Evolutionary conservation across 2,888 invertebrate genomes (phyloP).

Genomic region (Ceratothoa steindachneri): DNA sequence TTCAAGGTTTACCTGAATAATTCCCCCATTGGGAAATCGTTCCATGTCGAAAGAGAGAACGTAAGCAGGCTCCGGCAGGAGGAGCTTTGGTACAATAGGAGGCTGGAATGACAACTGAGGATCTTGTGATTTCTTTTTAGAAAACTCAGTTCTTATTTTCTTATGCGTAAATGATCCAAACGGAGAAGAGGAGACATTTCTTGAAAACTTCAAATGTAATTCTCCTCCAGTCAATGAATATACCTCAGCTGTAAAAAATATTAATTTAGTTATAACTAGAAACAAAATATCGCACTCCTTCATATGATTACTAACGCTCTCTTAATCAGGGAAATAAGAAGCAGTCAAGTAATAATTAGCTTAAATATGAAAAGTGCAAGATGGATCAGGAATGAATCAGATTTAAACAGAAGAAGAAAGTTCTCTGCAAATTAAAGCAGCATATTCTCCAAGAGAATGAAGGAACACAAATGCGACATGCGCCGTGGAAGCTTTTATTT

Average conservation of each 20-base stretch:
- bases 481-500: no score
- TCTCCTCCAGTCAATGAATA: background rate
- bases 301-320: no score
- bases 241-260: background rate
- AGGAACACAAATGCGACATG: no score
- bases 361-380: no score
- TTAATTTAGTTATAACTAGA: background rate
- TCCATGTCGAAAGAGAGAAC: conserved; percentile 2
- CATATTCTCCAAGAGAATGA: no score
- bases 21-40: background rate
- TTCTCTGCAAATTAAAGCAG: no score
- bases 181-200: background rate
- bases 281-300: no score
- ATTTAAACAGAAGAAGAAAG: no score
- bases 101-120: background rate
- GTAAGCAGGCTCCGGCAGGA: background rate
- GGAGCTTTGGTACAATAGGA: background rate
- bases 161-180: background rate
- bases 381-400: no score
- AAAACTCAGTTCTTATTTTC: background rate
- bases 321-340: no score
- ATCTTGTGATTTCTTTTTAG: background rate
- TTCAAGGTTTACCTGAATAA: background rate
- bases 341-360: no score
- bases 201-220: background rate